A percentile compares a stretch with the other conserved stretches of the same genome.
Conservation (phyloP, 2,797 vertebrate species). For the Notolepis coatsorum region DNA sequence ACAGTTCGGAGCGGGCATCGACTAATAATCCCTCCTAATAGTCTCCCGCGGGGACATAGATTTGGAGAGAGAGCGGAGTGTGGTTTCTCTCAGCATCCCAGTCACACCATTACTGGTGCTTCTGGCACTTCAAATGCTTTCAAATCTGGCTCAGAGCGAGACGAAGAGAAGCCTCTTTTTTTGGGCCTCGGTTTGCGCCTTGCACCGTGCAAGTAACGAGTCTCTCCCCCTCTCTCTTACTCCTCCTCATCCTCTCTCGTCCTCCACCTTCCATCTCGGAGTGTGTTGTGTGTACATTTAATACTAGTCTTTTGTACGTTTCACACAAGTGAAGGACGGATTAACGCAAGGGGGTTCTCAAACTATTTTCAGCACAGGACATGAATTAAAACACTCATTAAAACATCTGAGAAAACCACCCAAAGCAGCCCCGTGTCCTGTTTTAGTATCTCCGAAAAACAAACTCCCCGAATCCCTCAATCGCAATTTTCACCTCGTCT, state of each 20-base stretch:
- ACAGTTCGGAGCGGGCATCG: conserved; percentile 41
- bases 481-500: background rate
- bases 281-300: no score
- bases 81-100: background rate
- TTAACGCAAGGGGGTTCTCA: no score
- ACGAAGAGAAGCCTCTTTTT: background rate
- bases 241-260: background rate
- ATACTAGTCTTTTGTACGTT: no score
- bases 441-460: no score
- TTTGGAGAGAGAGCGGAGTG: conserved; percentile 8
- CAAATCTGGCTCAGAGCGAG: conserved; percentile 16
- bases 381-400: no score
- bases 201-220: background rate
- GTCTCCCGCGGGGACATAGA: conserved; percentile 38
- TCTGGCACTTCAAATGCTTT: conserved; percentile 41
- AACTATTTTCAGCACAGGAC: no score
- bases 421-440: no score
- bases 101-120: conserved; percentile 25
- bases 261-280: background rate
- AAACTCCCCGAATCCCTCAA: no score
- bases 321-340: no score
- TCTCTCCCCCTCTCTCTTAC: background rate
- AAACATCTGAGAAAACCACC: no score
- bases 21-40: conserved; percentile 46
- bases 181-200: background rate